Percentiles rank a stretch among this genome's conserved stretches.
Evolutionary conservation across 2,888 invertebrate species (phyloP).

Genomic region (Ectobius pallidus): DNA sequence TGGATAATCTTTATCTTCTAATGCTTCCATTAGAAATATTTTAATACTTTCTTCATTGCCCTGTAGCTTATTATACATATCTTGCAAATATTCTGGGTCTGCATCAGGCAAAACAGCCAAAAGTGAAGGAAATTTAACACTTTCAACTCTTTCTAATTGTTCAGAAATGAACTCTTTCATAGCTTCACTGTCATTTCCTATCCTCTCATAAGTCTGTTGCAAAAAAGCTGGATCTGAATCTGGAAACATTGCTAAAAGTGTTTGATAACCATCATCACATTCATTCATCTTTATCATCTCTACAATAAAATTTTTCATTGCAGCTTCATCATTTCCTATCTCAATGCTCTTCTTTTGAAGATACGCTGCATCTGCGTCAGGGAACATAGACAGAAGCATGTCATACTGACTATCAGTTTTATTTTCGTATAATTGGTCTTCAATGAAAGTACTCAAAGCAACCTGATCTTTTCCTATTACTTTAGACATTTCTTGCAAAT

Average conservation of each 20-base stretch:
- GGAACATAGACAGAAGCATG: slow-evolving; percentile 44
- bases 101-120: slow-evolving; percentile 49
- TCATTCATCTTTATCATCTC: slow-evolving; percentile 1
- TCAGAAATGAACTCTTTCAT: not conserved
- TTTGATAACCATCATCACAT: slow-evolving; percentile 18
- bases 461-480: slow-evolving; percentile 41
- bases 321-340: not conserved
- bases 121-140: slow-evolving; percentile 16
- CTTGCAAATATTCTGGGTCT: slow-evolving; percentile 49
- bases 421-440: not conserved
- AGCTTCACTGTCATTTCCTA: not conserved
- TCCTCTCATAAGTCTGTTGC: slow-evolving; percentile 40
- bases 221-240: slow-evolving; percentile 51
- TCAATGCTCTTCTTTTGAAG: slow-evolving; percentile 45
- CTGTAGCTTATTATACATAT: slow-evolving; percentile 40
- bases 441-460: not conserved
- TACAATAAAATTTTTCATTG: not conserved
- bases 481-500: slow-evolving; percentile 45
- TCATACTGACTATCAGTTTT: not conserved
- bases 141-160: not conserved
- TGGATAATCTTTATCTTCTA: slow-evolving; percentile 48
- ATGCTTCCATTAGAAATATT: slow-evolving; percentile 47
- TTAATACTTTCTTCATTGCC: slow-evolving; percentile 44
- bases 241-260: slow-evolving; percentile 46
- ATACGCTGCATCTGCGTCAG: slow-evolving; percentile 50